Evolutionary conservation across 2,113 vertebrate species (phyloP).

Genomic region (Rhinoderma darwinii): DNA sequence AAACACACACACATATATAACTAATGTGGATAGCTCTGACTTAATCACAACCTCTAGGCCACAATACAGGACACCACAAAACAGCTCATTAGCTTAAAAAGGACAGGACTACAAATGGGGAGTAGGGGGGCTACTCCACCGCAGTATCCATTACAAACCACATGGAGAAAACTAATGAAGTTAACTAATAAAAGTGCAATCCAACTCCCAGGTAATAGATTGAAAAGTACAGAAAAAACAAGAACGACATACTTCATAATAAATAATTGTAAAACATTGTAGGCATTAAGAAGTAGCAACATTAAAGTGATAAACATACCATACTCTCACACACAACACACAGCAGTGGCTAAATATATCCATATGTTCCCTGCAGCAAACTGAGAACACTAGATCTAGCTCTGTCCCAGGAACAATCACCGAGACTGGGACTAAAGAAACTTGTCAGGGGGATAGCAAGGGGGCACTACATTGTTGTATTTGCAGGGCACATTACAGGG

Average conservation of each 20-base stretch:
- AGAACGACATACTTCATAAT: not conserved
- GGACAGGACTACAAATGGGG: constrained; percentile 13
- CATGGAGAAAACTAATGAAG: constrained; percentile 41
- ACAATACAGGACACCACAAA: constrained; percentile 24
- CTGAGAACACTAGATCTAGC: not conserved
- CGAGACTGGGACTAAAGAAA: not conserved
- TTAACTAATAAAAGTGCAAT: constrained; percentile 22
- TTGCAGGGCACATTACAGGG: constrained; percentile 22
- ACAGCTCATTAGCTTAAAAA: constrained; percentile 29
- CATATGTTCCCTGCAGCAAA: not conserved
- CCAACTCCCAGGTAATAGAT: not conserved
- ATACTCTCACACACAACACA: not conserved
- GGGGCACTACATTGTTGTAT: constrained; percentile 14
- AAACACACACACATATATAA: not conserved
- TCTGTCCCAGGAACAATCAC: constrained; percentile 6
- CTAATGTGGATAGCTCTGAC: not conserved
- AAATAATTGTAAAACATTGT: not conserved
- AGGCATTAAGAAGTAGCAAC: not conserved
- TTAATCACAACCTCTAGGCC: constrained; percentile 30
- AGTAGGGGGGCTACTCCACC: not conserved
- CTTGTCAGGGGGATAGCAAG: not conserved
- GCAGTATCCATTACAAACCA: constrained; percentile 47
- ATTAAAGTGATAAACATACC: not conserved
- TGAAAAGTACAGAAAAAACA: not conserved
- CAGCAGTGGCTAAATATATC: constrained; percentile 10